These are phyloP conservation scores for Cheilosia vernalis DNA, from an alignment of 2,888 invertebrate genomes.

Conservation along the genomic window DNA sequence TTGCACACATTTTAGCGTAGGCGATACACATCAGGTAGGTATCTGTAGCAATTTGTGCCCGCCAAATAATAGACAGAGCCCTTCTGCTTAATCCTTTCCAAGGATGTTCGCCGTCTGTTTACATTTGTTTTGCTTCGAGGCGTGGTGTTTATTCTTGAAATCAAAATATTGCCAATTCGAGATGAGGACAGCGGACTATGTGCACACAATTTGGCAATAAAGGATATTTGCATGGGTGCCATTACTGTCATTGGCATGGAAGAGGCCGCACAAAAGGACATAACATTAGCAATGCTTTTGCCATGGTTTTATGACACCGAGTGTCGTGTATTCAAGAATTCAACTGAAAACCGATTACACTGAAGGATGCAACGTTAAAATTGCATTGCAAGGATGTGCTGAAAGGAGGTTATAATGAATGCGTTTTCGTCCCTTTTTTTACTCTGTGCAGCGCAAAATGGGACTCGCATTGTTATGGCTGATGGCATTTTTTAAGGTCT, in stretches of 20 bases:
- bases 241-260: slow-evolving; percentile 44
- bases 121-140: slow-evolving; percentile 76
- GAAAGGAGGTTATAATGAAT: slow-evolving; percentile 70
- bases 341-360: slow-evolving; percentile 56
- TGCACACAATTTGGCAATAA: slow-evolving; percentile 61
- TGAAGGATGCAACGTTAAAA: slow-evolving; percentile 64
- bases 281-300: slow-evolving; percentile 7
- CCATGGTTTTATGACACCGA: slow-evolving; percentile 54
- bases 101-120: slow-evolving; percentile 58
- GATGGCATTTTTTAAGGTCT: slow-evolving; percentile 8
- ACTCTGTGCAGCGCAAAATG: slow-evolving; percentile 19
- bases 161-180: slow-evolving; percentile 81
- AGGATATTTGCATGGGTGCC: slow-evolving; percentile 73
- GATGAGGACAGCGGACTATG: not conserved
- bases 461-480: slow-evolving; percentile 38
- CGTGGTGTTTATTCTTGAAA: slow-evolving; percentile 81
- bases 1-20: slow-evolving; percentile 56
- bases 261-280: slow-evolving; percentile 40
- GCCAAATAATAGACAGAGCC: not conserved
- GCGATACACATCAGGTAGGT: slow-evolving; percentile 31
- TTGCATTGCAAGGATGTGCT: slow-evolving; percentile 51
- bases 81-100: slow-evolving; percentile 70
- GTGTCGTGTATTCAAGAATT: slow-evolving; percentile 18
- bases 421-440: slow-evolving; percentile 51
- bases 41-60: slow-evolving; percentile 52